A percentile compares a stretch with the other conserved stretches of the same genome.
Evolutionary conservation across 2,888 invertebrate genomes (phyloP).

Genomic region (Ommatoiulus sabulosus): DNA sequence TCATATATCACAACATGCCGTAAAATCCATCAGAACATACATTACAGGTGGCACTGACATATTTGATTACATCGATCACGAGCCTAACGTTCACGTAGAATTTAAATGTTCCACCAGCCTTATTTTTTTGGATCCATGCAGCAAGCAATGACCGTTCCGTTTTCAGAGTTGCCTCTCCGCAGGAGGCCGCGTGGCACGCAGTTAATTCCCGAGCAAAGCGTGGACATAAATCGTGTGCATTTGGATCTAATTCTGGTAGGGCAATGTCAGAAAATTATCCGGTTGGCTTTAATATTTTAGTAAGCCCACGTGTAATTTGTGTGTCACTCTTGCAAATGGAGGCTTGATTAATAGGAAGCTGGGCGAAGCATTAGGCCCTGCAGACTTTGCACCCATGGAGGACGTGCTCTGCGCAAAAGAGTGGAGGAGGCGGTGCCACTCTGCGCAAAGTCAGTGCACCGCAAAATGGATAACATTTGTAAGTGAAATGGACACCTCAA

Average conservation of each 20-base stretch:
- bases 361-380: neutral
- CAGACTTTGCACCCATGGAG: neutral
- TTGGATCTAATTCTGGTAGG: conserved; percentile 25
- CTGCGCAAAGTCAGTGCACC: conserved; percentile 17
- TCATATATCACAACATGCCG: too few species aligned
- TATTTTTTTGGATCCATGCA: neutral
- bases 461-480: conserved; percentile 34
- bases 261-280: conserved; percentile 34
- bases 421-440: conserved; percentile 2
- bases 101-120: neutral
- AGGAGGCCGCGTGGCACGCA: neutral
- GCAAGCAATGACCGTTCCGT: conserved; percentile 19
- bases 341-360: conserved; percentile 1
- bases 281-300: conserved; percentile 27
- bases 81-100: neutral
- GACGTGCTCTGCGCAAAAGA: neutral
- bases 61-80: neutral
- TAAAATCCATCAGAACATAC: neutral
- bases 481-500: conserved; percentile 34
- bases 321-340: conserved; percentile 34
- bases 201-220: conserved; percentile 25
- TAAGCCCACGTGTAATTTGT: conserved; percentile 27
- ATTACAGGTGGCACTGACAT: neutral
- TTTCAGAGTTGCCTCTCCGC: neutral
- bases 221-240: conserved; percentile 18